These are phyloP conservation scores for Passer montanus DNA, from an alignment of 2,113 vertebrate species.

Conservation along the genomic window DNA sequence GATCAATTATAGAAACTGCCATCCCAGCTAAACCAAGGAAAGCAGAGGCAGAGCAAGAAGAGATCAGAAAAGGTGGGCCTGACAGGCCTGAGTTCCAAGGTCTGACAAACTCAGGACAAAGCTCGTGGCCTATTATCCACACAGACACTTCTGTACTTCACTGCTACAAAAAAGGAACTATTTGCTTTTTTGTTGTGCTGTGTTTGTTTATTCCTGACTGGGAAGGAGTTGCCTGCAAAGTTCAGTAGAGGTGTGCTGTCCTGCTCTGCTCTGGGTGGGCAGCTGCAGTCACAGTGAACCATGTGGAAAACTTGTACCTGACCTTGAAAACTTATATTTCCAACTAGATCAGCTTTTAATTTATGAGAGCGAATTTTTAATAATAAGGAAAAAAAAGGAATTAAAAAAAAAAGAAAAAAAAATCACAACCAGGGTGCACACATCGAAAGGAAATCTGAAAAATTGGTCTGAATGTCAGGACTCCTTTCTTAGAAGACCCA, in stretches of 20 bases:
- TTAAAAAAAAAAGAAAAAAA: background rate
- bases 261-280: background rate
- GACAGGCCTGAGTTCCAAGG: rapidly evolving
- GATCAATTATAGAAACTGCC: background rate
- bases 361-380: background rate
- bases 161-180: background rate
- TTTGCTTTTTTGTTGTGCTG: background rate
- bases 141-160: background rate
- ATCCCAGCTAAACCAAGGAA: background rate
- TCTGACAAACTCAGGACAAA: background rate
- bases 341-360: background rate
- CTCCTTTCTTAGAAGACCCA: background rate
- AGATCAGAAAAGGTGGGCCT: background rate
- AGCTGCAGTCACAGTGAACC: background rate
- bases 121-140: background rate
- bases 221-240: background rate
- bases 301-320: background rate
- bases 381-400: background rate
- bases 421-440: background rate
- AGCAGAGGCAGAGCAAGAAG: background rate
- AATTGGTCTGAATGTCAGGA: background rate
- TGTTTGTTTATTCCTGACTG: background rate
- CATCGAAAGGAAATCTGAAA: background rate
- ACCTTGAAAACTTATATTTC: background rate
- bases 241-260: background rate